Conservation (phyloP, 1,140 invertebrate species). For the Calephelis nemesis region DNA sequence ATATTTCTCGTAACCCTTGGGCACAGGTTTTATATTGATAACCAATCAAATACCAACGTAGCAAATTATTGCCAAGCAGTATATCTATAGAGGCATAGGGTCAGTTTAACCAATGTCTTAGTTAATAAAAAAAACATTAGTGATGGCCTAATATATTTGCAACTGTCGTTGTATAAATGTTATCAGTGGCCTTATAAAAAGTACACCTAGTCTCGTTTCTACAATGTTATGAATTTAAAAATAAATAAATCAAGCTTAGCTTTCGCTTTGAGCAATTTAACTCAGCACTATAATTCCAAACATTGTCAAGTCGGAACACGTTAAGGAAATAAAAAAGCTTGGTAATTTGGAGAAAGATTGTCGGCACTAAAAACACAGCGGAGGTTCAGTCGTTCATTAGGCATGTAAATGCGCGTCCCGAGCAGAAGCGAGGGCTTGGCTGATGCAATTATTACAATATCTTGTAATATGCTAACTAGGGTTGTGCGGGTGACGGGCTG, state of each 20-base stretch:
- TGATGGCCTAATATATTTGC: too few species aligned
- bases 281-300: slow-evolving; percentile 17
- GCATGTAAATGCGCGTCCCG: slow-evolving; percentile 39
- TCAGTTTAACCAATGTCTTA: too few species aligned
- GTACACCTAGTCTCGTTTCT: background rate
- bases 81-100: too few species aligned
- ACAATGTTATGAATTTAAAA: slow-evolving; percentile 13
- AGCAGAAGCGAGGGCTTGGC: slow-evolving; percentile 29
- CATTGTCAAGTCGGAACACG: slow-evolving; percentile 17
- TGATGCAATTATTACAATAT: slow-evolving; percentile 45
- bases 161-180: too few species aligned
- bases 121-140: too few species aligned
- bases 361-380: slow-evolving; percentile 20
- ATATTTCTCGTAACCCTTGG: too few species aligned
- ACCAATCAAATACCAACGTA: too few species aligned
- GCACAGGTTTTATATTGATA: too few species aligned
- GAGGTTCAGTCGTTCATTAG: slow-evolving; percentile 33
- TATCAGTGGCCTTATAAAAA: too few species aligned
- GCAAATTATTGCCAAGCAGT: too few species aligned
- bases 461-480: slow-evolving; percentile 43
- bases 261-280: slow-evolving; percentile 5
- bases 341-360: slow-evolving; percentile 18
- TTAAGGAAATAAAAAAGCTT: slow-evolving; percentile 19
- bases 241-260: slow-evolving; percentile 3
- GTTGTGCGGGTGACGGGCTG: slow-evolving; percentile 17